These are phyloP conservation scores for Zaprionus inermis DNA, from an alignment of 1,140 invertebrate genomes.

Conservation along the genomic window DNA sequence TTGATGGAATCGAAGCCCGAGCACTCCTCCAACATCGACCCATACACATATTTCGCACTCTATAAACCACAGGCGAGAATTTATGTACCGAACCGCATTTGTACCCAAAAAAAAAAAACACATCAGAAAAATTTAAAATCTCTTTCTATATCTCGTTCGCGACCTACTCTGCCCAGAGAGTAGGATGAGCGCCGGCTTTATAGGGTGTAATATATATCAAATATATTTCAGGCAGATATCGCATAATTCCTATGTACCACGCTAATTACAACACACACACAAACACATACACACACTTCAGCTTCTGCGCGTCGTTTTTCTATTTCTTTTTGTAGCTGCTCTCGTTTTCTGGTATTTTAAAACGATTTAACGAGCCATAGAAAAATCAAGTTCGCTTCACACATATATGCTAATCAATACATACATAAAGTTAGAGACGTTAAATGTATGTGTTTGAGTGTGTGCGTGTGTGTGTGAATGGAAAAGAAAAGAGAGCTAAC, in stretches of 20 bases:
- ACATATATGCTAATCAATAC: constrained; percentile 71
- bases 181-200: constrained; percentile 6
- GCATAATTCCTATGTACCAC: constrained; percentile 22
- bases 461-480: constrained; percentile 48
- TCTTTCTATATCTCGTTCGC: constrained; percentile 28
- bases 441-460: too few species aligned
- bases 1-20: constrained; percentile 54
- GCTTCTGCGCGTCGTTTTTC: too few species aligned
- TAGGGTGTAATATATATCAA: neutral
- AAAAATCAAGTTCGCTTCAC: constrained; percentile 77
- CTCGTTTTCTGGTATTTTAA: constrained; percentile 16
- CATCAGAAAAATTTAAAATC: constrained; percentile 23
- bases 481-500: constrained; percentile 26
- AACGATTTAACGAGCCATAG: constrained; percentile 46
- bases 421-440: constrained; percentile 53
- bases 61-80: constrained; percentile 77
- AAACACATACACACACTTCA: neutral
- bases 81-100: constrained; percentile 59
- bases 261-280: constrained; percentile 61
- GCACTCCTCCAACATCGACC: neutral
- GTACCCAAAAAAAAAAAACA: constrained; percentile 44
- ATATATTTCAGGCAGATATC: neutral
- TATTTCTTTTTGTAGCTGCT: neutral
- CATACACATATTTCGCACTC: constrained; percentile 48
- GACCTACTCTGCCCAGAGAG: constrained; percentile 32